Evolutionary conservation across 2,113 vertebrate species (phyloP).

Genomic region (Zosterops lateralis): DNA sequence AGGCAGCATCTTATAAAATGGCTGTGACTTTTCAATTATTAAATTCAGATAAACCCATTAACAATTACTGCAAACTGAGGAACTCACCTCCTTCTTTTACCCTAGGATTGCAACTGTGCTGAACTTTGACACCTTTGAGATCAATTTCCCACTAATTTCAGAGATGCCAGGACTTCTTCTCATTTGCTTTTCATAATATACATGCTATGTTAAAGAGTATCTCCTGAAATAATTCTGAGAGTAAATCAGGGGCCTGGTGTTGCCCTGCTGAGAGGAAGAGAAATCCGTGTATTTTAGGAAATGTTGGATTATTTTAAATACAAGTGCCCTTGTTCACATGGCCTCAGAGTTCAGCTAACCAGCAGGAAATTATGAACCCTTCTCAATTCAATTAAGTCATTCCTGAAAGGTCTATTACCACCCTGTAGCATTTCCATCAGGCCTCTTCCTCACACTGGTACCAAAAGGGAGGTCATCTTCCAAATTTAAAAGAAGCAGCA

Average conservation of each 20-base stretch:
- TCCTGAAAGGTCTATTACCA: not conserved
- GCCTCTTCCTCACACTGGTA: not conserved
- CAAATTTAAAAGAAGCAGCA: not conserved
- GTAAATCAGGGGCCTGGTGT: not conserved
- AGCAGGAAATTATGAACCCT: slow-evolving; percentile 11
- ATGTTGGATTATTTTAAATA: slow-evolving; percentile 6
- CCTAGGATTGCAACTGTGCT: not conserved
- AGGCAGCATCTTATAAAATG: not conserved
- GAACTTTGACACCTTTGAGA: not conserved
- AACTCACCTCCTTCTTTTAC: not conserved
- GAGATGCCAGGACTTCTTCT: not conserved
- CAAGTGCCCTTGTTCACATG: slow-evolving; percentile 38
- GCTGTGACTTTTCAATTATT: not conserved
- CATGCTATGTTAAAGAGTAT: slow-evolving; percentile 5
- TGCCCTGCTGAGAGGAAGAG: slow-evolving; percentile 48
- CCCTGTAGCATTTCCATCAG: not conserved
- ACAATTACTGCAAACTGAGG: not conserved
- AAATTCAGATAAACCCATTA: not conserved
- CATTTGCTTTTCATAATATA: not conserved
- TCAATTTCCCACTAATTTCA: not conserved
- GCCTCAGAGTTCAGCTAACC: slow-evolving; percentile 53
- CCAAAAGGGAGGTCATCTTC: not conserved
- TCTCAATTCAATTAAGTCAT: not conserved
- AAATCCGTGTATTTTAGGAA: slow-evolving; percentile 40
- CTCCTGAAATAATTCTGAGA: slow-evolving; percentile 20